Conservation (phyloP, 2,797 vertebrate species). For the Notamacropus eugenii region DNA sequence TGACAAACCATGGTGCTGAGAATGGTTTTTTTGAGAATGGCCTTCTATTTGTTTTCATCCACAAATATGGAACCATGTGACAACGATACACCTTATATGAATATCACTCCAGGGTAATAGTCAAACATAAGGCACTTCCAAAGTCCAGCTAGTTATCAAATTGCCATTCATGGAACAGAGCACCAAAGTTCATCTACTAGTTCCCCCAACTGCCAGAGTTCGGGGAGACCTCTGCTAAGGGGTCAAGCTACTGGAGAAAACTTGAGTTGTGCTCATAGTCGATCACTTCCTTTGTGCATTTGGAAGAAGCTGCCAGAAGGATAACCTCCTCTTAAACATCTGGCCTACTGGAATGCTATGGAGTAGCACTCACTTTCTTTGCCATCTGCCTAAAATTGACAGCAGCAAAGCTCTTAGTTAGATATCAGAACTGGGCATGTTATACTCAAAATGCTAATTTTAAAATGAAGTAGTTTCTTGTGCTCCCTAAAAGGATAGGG, state of each 20-base stretch:
- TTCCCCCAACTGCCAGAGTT: background rate
- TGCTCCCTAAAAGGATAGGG: background rate
- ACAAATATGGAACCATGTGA: slow-evolving; percentile 54
- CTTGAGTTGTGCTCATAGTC: background rate
- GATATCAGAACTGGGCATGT: slow-evolving; percentile 16
- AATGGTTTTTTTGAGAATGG: slow-evolving; percentile 62
- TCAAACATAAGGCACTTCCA: slow-evolving; percentile 55
- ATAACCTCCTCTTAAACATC: background rate
- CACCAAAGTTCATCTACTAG: background rate
- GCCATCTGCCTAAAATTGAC: slow-evolving; percentile 20
- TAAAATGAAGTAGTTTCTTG: background rate
- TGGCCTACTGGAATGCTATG: background rate
- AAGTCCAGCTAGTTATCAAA: slow-evolving; percentile 64
- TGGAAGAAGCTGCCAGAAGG: background rate
- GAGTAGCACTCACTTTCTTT: background rate
- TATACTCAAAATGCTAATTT: background rate
- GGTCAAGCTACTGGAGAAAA: background rate
- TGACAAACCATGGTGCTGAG: slow-evolving; percentile 53
- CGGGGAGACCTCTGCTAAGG: background rate
- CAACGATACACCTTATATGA: slow-evolving; percentile 4
- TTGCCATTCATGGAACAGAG: slow-evolving; percentile 31
- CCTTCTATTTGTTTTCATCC: slow-evolving; percentile 61
- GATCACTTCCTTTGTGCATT: background rate
- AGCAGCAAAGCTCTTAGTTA: slow-evolving; percentile 18
- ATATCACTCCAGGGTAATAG: slow-evolving; percentile 3